Evolutionary conservation across 1,140 invertebrate genomes (phyloP), one percentile per base, ranked within the genome.

Genomic region (Dryas iulia): DNA sequence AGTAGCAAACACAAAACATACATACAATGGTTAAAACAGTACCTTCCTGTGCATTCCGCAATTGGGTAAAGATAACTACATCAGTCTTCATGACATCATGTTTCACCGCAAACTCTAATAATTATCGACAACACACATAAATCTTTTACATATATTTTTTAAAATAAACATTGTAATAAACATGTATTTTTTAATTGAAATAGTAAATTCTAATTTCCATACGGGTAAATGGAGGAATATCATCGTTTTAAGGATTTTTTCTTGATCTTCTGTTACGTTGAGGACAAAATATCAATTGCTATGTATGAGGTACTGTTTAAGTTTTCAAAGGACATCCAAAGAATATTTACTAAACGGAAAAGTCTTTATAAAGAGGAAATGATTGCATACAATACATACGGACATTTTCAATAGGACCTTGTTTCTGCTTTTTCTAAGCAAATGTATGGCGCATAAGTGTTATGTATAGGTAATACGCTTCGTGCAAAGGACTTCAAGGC

Each of bases 401-500:
- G 10, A 56, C n/a, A n/a, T 56, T 53, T 56, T 56, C 23, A n/a
- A 12, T 25, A 25, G 24, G 24, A 25, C 53, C 53, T 56, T 26
- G 53, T 56, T 26, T 0, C 0, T 56, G 23, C 53, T 24, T 56
- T 56, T 56, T 25, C 21, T 56, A 56, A 56, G 24, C 14, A 18
- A 6, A 47, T 21, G 39, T 0, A 47, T 47, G 2, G 14, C 35
- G 8, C 39, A 47, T 21, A 47, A n/a, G n/a, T n/a, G n/a, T 21
- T 56, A 56, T 56, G 11, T 56, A 25, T 56, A 6, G 11, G 4
- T 31, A 31, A 25, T 25, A 56, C 25, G 53, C 21, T n/a, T 12
- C n/a, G 53, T 56, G 53, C 35, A 33, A 68, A 62, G 26, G n/a
- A 57, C 12, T 69, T 73, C 76, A 78, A 76, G 73, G 73, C 66